Percentiles rank a stretch among this genome's conserved stretches.
phyloP scores from a whole-genome alignment of 1,140 invertebrate genomes.

The Eumaeus atala region DNA sequence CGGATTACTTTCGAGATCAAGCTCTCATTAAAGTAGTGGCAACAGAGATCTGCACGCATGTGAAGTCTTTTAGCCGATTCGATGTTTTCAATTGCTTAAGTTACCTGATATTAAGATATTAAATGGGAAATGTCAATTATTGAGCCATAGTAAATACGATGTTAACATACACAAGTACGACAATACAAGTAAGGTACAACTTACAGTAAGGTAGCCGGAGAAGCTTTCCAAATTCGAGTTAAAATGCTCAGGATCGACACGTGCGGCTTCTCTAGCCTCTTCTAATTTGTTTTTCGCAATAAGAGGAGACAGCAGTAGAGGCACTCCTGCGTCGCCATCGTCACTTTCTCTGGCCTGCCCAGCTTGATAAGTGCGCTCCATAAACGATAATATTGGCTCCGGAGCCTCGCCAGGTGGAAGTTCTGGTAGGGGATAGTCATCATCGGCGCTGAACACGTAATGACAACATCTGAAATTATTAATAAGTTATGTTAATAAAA shows the following conservation, averaged over 20 bases:
- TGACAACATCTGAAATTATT: conserved; percentile 32
- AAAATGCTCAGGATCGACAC: conserved; percentile 52
- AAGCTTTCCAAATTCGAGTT: conserved; percentile 61
- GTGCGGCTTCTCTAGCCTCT: conserved; percentile 54
- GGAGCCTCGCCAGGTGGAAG: conserved; percentile 56
- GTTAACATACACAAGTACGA: too few species aligned
- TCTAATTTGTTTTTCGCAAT: conserved; percentile 54
- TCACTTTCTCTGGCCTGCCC: conserved; percentile 28
- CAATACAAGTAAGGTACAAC: too few species aligned
- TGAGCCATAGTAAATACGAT: too few species aligned
- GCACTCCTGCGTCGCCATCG: conserved; percentile 47
- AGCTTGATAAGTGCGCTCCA: conserved; percentile 50
- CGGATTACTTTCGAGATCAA: too few species aligned
- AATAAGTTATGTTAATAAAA: neutral
- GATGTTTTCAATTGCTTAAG: too few species aligned
- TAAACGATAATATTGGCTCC: conserved; percentile 55
- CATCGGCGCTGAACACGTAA: conserved; percentile 29
- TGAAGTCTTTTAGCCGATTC: too few species aligned
- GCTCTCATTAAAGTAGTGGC: too few species aligned
- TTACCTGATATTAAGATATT: too few species aligned
- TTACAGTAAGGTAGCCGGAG: conserved; percentile 64
- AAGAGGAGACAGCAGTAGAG: conserved; percentile 52
- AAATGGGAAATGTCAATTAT: too few species aligned
- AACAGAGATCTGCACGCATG: too few species aligned
- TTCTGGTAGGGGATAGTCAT: conserved; percentile 41